phyloP scores from a whole-genome alignment of 2,797 vertebrate genomes.

The Dicrostonyx torquatus region DNA sequence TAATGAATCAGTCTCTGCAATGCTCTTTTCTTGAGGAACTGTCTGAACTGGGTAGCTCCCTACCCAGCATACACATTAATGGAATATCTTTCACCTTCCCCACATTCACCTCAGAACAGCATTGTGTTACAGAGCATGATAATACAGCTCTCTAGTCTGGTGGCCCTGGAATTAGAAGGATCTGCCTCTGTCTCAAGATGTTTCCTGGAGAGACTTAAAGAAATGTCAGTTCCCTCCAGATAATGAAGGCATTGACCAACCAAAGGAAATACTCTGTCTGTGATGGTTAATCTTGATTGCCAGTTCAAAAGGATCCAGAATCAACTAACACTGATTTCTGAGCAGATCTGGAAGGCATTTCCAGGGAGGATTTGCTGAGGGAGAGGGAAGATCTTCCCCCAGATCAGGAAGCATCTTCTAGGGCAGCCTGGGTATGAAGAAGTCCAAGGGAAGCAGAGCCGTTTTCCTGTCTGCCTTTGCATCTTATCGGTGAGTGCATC shows the following conservation, averaged over 20 bases:
- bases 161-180: not conserved
- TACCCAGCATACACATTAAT: not conserved
- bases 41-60: not conserved
- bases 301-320: not conserved
- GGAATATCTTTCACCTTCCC: not conserved
- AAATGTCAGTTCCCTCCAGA: not conserved
- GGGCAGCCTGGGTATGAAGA: not conserved
- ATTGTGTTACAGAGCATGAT: rapidly evolving
- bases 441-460: not conserved
- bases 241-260: not conserved
- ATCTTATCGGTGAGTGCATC: not conserved
- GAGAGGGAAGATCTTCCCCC: not conserved
- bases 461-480: not conserved
- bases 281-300: not conserved
- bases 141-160: too few relatives aligned
- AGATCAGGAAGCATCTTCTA: not conserved
- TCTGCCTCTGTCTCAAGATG: not conserved
- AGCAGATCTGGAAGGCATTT: not conserved
- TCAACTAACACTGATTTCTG: not conserved
- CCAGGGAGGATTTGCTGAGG: not conserved
- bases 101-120: not conserved
- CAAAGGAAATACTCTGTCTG: not conserved
- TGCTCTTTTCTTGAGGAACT: not conserved
- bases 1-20: not conserved
- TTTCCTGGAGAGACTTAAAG: not conserved